phyloP scores from a whole-genome alignment of 1,140 invertebrate genomes.

The Calosoma granatense region DNA sequence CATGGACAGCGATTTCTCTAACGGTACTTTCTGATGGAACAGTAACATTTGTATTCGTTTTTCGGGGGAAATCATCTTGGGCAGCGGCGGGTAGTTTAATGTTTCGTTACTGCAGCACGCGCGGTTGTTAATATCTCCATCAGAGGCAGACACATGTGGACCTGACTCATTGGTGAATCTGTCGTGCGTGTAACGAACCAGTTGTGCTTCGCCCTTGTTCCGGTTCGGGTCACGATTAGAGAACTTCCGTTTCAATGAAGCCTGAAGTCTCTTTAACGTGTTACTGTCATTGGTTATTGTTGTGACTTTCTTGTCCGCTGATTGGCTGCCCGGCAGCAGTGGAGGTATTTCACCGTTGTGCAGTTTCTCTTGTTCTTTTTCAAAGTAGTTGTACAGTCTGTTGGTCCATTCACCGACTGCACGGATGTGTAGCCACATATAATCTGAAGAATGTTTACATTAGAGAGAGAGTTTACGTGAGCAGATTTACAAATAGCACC shows the following conservation, averaged over 20 bases:
- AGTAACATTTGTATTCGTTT: constrained; percentile 39
- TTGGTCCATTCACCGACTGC: constrained; percentile 94
- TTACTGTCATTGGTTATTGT: constrained; percentile 23
- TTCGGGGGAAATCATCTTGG: constrained; percentile 21
- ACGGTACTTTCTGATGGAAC: constrained; percentile 42
- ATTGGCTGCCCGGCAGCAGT: constrained; percentile 18
- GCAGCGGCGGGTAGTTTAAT: background rate
- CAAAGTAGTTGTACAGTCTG: constrained; percentile 78
- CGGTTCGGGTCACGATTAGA: constrained; percentile 33
- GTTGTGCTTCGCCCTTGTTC: constrained; percentile 38
- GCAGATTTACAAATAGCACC: constrained; percentile 44
- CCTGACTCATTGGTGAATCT: constrained; percentile 31
- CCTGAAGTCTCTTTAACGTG: constrained; percentile 39
- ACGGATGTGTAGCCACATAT: constrained; percentile 88
- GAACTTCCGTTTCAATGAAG: constrained; percentile 41
- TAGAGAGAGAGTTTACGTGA: constrained; percentile 6
- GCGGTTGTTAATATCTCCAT: constrained; percentile 17
- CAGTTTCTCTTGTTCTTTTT: constrained; percentile 63
- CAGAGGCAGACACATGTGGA: constrained; percentile 12
- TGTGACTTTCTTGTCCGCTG: constrained; percentile 9
- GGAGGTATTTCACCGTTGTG: constrained; percentile 48
- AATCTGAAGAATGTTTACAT: constrained; percentile 46
- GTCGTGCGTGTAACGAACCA: constrained; percentile 44
- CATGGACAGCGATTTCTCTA: constrained; percentile 72
- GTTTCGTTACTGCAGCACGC: constrained; percentile 21